A percentile compares a stretch with the other conserved stretches of the same genome.
Conservation (phyloP, 2,113 vertebrate species). For the Petaurus breviceps region DNA sequence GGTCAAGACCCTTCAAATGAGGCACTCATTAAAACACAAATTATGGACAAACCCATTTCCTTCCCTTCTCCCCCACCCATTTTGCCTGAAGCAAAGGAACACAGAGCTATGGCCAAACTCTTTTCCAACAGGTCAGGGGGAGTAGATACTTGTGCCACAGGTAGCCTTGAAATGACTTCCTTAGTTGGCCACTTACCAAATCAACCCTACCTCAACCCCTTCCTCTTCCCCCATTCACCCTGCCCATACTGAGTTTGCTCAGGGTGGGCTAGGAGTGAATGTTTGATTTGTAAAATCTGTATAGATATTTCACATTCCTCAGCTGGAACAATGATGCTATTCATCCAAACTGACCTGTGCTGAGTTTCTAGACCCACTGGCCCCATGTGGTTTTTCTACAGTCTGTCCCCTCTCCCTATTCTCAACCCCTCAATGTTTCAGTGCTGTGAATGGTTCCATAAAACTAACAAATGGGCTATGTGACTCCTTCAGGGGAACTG, state of each 20-base stretch:
- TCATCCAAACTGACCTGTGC: slow-evolving; percentile 57
- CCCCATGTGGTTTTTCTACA: not conserved
- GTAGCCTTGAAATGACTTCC: not conserved
- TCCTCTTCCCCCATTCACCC: slow-evolving; percentile 65
- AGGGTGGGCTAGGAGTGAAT: slow-evolving; percentile 64
- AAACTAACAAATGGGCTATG: not conserved
- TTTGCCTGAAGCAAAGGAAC: not conserved
- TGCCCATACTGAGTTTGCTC: slow-evolving; percentile 70
- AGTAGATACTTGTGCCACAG: not conserved
- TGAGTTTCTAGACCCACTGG: slow-evolving; percentile 69
- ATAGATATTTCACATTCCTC: slow-evolving; percentile 78
- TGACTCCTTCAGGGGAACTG: not conserved
- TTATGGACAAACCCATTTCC: not conserved
- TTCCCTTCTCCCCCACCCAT: not conserved
- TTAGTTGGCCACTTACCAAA: not conserved
- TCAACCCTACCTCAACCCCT: slow-evolving; percentile 71
- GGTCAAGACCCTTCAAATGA: not conserved
- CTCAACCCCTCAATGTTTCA: not conserved
- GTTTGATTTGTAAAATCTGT: slow-evolving; percentile 66
- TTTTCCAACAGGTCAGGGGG: not conserved
- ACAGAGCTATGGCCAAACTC: not conserved
- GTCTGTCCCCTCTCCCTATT: not conserved
- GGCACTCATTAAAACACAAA: not conserved
- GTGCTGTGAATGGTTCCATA: not conserved
- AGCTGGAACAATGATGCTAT: slow-evolving; percentile 57